Percentiles rank a stretch among this genome's conserved stretches.
These are phyloP conservation scores for Platyscapa corneri DNA, from an alignment of 1,140 invertebrate species.

Conservation along the genomic window DNA sequence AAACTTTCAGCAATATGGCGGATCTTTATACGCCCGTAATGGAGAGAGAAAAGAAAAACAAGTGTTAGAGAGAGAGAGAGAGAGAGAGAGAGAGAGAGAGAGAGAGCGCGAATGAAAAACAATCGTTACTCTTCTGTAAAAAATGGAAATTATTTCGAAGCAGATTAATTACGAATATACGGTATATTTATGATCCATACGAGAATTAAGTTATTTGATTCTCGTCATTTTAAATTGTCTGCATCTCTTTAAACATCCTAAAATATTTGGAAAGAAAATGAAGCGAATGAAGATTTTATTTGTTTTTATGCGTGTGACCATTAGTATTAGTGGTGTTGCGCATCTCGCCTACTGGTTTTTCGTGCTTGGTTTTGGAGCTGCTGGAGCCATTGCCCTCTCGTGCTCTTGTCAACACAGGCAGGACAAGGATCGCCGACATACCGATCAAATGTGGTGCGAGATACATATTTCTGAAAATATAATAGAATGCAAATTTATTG, in stretches of 20 bases:
- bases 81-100: neutral
- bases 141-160: too few species aligned
- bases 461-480: slow-evolving; percentile 73
- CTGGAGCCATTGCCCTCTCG: neutral
- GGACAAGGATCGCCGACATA: slow-evolving; percentile 73
- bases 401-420: slow-evolving; percentile 67
- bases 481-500: neutral
- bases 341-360: neutral
- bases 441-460: slow-evolving; percentile 78
- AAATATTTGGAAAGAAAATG: neutral
- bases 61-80: neutral
- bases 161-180: too few species aligned
- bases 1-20: neutral
- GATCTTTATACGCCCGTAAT: neutral
- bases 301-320: slow-evolving; percentile 55
- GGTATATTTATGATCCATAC: too few species aligned
- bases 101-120: neutral
- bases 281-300: neutral
- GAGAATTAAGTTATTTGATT: neutral
- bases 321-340: slow-evolving; percentile 15
- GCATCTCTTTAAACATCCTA: neutral
- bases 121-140: too few species aligned
- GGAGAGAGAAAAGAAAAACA: too few species aligned
- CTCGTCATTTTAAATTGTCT: neutral
- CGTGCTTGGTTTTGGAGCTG: slow-evolving; percentile 33